Percentiles rank a stretch among this genome's conserved stretches.
Conservation (phyloP, 2,888 invertebrate species). For the Drosophila robusta region DNA sequence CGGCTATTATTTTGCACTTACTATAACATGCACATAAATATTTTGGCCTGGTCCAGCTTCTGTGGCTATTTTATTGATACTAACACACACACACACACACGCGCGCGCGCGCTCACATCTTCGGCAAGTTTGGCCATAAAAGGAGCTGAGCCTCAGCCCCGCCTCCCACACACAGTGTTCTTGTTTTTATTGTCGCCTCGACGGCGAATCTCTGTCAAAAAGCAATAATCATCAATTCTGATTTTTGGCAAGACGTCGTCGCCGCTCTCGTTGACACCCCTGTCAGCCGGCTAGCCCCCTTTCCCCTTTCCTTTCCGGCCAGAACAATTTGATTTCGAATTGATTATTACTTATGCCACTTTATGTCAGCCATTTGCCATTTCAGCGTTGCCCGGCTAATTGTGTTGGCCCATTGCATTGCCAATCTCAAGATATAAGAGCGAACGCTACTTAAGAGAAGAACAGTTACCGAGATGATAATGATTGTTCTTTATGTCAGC, state of each 20-base stretch:
- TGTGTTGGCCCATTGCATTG: slow-evolving; percentile 33
- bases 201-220: slow-evolving; percentile 82
- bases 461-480: not conserved
- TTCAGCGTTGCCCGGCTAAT: slow-evolving; percentile 46
- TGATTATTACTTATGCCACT: slow-evolving; percentile 83
- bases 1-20: slow-evolving; percentile 81
- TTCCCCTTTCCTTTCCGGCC: not conserved
- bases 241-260: slow-evolving; percentile 73
- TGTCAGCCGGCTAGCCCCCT: not conserved
- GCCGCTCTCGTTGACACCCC: slow-evolving; percentile 10
- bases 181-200: slow-evolving; percentile 72
- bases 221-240: slow-evolving; percentile 85
- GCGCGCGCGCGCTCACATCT: slow-evolving; percentile 16
- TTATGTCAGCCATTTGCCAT: slow-evolving; percentile 57
- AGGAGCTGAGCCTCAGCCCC: slow-evolving; percentile 46
- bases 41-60: slow-evolving; percentile 63
- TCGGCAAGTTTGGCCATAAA: slow-evolving; percentile 45
- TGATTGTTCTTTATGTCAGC: not conserved
- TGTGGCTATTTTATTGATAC: slow-evolving; percentile 78
- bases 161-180: slow-evolving; percentile 7
- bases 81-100: slow-evolving; percentile 46
- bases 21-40: slow-evolving; percentile 81
- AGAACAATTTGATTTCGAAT: slow-evolving; percentile 79
- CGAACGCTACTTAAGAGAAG: not conserved
- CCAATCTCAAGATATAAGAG: not conserved